Conservation (phyloP, 2,113 vertebrate genomes). For the Turnix velox region DNA sequence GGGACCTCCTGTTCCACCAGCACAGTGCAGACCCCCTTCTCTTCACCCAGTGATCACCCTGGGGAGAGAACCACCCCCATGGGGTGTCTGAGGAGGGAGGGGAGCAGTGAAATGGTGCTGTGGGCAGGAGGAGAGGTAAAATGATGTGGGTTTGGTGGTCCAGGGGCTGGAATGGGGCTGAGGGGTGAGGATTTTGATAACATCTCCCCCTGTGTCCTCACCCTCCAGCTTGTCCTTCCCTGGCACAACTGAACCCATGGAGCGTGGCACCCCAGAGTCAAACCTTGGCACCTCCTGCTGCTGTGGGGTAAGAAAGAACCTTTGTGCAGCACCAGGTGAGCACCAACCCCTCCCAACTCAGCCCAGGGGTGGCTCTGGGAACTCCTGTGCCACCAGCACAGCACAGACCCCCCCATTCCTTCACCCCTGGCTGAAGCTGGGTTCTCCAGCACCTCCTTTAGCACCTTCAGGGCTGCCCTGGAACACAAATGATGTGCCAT, state of each 20-base stretch:
- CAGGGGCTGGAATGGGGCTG: too few relatives aligned
- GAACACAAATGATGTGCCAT: fast-evolving
- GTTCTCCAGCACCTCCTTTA: fast-evolving
- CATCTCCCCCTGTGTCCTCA: too few relatives aligned
- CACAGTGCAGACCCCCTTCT: neutral
- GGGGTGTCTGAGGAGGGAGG: too few relatives aligned
- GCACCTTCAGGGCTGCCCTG: neutral
- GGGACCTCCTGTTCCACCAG: neutral
- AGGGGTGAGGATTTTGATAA: too few relatives aligned
- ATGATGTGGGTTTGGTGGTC: too few relatives aligned
- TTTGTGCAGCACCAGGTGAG: neutral
- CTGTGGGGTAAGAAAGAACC: fast-evolving
- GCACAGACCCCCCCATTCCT: neutral
- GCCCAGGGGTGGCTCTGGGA: neutral
- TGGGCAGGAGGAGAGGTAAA: too few relatives aligned
- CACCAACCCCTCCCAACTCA: neutral
- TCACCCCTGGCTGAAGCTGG: neutral
- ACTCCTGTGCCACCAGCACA: fast-evolving
- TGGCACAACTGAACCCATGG: too few relatives aligned
- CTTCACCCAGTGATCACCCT: too few relatives aligned
- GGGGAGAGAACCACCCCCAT: too few relatives aligned
- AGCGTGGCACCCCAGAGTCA: too few relatives aligned
- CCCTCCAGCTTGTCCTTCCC: too few relatives aligned
- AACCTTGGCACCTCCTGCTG: neutral
- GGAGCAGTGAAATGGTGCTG: too few relatives aligned